Conservation (phyloP, 2,113 vertebrate species). For the Galeopterus variegatus region DNA sequence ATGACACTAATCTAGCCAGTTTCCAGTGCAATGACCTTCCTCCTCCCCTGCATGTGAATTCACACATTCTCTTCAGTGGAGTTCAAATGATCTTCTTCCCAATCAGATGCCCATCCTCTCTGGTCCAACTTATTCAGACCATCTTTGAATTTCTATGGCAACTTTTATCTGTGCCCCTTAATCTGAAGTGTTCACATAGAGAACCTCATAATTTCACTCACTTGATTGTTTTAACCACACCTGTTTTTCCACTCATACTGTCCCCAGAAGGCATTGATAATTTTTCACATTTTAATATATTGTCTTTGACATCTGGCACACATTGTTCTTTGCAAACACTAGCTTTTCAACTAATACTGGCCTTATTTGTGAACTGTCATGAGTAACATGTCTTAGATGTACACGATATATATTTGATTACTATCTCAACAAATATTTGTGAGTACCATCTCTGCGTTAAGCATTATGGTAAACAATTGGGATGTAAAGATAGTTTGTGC, state of each 20-base stretch:
- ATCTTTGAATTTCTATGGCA: background rate
- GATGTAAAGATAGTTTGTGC: background rate
- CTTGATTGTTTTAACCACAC: background rate
- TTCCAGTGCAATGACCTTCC: background rate
- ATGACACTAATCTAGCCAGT: background rate
- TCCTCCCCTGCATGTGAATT: background rate
- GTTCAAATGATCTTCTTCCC: background rate
- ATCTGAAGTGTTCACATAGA: background rate
- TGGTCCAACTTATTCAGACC: background rate
- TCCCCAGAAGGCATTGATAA: background rate
- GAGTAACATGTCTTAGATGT: background rate
- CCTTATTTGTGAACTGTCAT: background rate
- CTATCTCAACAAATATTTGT: background rate
- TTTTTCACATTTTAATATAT: background rate
- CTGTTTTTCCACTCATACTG: background rate
- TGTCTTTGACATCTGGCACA: background rate
- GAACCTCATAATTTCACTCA: background rate
- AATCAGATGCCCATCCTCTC: background rate
- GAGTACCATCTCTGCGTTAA: background rate
- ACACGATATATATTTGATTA: background rate
- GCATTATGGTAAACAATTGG: background rate
- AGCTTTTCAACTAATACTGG: background rate
- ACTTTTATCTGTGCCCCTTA: background rate
- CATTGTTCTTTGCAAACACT: background rate
- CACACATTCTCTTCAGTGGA: background rate